Conservation (phyloP, 2,113 vertebrate genomes). For the Epinephelus lanceolatus region DNA sequence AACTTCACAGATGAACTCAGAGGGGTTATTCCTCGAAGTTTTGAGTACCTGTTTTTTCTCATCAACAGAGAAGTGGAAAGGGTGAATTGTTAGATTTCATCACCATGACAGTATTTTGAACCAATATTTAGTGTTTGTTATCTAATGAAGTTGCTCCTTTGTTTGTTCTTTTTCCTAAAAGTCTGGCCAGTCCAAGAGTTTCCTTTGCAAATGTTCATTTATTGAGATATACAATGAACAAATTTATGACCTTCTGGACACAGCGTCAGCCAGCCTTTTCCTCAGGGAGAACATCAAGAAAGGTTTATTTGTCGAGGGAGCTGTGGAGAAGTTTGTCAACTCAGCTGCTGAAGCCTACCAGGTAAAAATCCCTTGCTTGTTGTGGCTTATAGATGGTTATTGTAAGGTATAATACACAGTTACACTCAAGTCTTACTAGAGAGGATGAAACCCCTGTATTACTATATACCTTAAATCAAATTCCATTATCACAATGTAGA, state of each 20-base stretch:
- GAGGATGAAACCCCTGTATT: background rate
- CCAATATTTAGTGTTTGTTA: background rate
- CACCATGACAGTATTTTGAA: background rate
- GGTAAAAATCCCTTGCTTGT: constrained; percentile 77
- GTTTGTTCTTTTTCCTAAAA: constrained; percentile 66
- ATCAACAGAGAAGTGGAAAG: constrained; percentile 94
- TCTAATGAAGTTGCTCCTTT: constrained; percentile 7
- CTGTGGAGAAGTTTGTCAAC: constrained; percentile 91
- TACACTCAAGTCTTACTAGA: background rate
- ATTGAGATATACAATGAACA: constrained; percentile 99
- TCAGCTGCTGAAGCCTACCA: constrained; percentile 96
- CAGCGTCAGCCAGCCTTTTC: constrained; percentile 92
- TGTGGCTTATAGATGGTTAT: background rate
- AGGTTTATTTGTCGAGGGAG: constrained; percentile 95
- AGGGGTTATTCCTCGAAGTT: constrained; percentile 96
- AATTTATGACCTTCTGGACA: constrained; percentile 95
- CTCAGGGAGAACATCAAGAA: constrained; percentile 97
- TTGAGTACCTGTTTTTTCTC: constrained; percentile 97
- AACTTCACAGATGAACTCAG: constrained; percentile 94
- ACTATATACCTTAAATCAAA: background rate
- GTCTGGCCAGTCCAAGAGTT: constrained; percentile 91
- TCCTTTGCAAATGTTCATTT: constrained; percentile 98
- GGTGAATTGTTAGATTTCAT: constrained; percentile 77
- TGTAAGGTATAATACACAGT: background rate
- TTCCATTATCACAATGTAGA: background rate